phyloP scores from a whole-genome alignment of 2,888 invertebrate genomes.

The Ceraclea dissimilis region DNA sequence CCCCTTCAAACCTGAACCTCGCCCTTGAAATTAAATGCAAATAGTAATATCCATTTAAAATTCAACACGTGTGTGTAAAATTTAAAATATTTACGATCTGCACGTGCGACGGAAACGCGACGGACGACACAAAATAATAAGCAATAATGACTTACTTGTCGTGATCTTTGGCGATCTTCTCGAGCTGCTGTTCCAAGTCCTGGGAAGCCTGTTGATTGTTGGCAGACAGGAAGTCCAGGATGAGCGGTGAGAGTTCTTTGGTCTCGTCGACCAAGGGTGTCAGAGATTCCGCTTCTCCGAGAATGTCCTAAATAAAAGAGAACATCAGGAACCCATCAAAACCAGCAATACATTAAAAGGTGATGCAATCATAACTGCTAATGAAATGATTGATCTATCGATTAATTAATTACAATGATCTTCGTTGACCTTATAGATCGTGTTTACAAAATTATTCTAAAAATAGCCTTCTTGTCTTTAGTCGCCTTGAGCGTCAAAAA shows the following conservation, averaged over 20 bases:
- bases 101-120: too few species aligned
- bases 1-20: too few species aligned
- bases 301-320: conserved; percentile 55
- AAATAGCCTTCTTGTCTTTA: too few species aligned
- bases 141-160: conserved; percentile 32
- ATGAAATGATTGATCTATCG: too few species aligned
- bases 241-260: conserved; percentile 58
- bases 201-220: conserved; percentile 62
- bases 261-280: conserved; percentile 63
- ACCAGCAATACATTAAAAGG: background rate
- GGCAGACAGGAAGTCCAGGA: conserved; percentile 61
- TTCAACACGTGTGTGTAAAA: too few species aligned
- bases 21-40: too few species aligned
- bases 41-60: too few species aligned
- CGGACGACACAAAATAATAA: background rate
- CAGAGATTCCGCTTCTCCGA: conserved; percentile 63
- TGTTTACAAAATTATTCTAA: too few species aligned
- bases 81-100: too few species aligned
- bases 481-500: too few species aligned
- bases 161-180: conserved; percentile 61
- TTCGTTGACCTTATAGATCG: background rate
- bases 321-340: conserved; percentile 7
- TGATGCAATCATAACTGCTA: too few species aligned
- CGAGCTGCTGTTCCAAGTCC: conserved; percentile 60
- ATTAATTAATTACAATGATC: too few species aligned